These are phyloP conservation scores for Sarotherodon lohbergeri DNA, from an alignment of 2,113 vertebrate genomes.

Conservation along the genomic window DNA sequence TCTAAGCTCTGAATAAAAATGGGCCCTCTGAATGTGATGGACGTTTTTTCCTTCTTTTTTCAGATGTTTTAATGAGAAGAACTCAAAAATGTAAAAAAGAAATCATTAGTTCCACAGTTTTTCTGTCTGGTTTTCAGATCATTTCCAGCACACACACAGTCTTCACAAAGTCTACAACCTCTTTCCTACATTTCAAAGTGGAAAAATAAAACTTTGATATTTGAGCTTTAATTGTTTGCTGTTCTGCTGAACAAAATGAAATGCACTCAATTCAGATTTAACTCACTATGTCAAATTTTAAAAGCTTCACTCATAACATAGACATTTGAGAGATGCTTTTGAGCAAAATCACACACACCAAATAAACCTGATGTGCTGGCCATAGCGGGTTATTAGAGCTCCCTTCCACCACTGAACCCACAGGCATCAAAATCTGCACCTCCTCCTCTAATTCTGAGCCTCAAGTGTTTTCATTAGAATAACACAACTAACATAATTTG, in stretches of 20 bases:
- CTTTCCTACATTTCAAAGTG: neutral
- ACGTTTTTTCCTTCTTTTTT: neutral
- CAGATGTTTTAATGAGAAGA: neutral
- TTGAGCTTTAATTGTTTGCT: neutral
- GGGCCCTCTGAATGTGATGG: neutral
- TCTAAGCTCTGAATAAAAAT: neutral
- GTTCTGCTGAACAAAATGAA: neutral
- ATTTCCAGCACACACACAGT: neutral
- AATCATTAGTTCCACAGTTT: neutral
- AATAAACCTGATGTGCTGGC: neutral
- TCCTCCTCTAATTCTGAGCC: neutral
- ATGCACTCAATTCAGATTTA: neutral
- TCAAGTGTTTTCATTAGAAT: neutral
- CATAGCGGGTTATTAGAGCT: neutral
- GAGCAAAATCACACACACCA: neutral
- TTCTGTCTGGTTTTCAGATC: neutral
- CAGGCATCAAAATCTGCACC: neutral
- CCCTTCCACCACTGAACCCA: rapidly evolving
- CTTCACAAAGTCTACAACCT: neutral
- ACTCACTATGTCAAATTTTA: neutral
- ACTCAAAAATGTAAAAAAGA: neutral
- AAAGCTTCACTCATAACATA: neutral
- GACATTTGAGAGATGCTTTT: neutral
- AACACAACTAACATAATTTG: neutral
- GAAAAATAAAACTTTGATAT: neutral